Evolutionary conservation across 2,888 invertebrate genomes (phyloP), one percentile per base, ranked within the genome.

Genomic region (Scaptomyza tumidula): DNA sequence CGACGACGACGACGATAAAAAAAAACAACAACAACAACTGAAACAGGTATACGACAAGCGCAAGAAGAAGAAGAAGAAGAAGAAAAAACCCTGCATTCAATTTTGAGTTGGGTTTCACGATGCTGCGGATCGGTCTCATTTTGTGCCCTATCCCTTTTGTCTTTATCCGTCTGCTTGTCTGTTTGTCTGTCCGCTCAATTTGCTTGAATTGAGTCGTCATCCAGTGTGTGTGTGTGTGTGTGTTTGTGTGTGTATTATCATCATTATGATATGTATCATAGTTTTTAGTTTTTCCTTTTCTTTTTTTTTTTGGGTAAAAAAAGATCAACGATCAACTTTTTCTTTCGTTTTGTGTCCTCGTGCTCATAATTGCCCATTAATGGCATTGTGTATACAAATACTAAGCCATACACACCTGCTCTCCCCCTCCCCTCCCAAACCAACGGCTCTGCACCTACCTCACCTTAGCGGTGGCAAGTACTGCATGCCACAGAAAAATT

Each of bases 131-230:
- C 56, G 52, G 46, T 52, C 72, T 43, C 67, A 59, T 56, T 53
- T 45, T 46, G 39, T 41, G 3, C n/a, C 24, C 58, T 33, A 59
- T 64, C 24, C 37, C 49, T 49, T 58, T 55, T 37, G 43, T 16
- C n/a, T 45, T 11, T 1, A 10, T 35, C 46, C 5, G 27, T n/a
- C 57, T 61, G 33, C 41, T 14, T 35, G 59, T 35, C 35, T n/a
- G 14, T 31, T 14, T 6, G 43, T 19, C 19, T 13, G 55, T 63
- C 56, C 46, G 54, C 55, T 59, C 54, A 71, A 75, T 74, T 66
- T 71, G 43, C 71, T 52, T 55, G 60, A 67, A 82, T 82, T 82
- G 80, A 80, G 80, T 70, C 77, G 80, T 82, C 71, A 67, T 71
- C 66, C 53, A 35, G 13, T 35, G 64, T 10, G 10, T 33, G 10